Base-by-base conservation (phyloP, 2,888 invertebrate species). In the Mesorhabditis sp. region DNA sequence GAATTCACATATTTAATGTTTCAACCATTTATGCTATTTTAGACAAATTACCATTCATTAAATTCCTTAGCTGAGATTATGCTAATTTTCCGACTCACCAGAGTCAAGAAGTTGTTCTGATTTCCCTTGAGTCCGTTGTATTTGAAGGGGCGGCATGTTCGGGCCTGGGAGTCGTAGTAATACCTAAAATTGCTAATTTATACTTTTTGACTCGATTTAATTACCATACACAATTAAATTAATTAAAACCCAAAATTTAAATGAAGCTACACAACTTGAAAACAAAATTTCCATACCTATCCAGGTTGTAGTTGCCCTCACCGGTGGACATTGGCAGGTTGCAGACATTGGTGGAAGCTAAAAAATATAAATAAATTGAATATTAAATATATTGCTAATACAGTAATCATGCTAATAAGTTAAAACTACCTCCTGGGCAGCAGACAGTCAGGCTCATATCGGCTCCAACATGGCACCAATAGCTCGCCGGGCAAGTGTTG, bases 121-220 rank as follows among this genome's bases (percentile, higher is more conserved):
- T 85, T 85, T 66, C 85, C 86, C 70, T 83, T 85, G 50, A 85
- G 72, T 45, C 85, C 85, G 64, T 79, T 81, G 72, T 85, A 84
- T 45, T 76, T 70, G 72, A 85, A 85, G 10, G 79, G 80, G 45
- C 81, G 77, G 72, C 85, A 85, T 3, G 83, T 77, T 67, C 80
- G 82, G 4, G 79, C 72, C n/a, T 72, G 62, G 41, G 72, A 73
- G 63, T 84, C 84, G 70, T 74, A 84, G 71, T 85, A 83, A 74
- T 73, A 84, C 58, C 58, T 63, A n/a, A 10, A 50, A 50, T 50
- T 50, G 7, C 58, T 10, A 50, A 13, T 50, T 50, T 10, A 50
- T 50, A 50, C n/a, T 10, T 50, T n/a, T 10, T 13, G n/a, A 50
- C 7, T 13, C 58, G 7, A n/a, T 50, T 50, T n/a, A n/a, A 50